Base-by-base conservation (phyloP, 1,140 invertebrate species). In the Heliconius congener region DNA sequence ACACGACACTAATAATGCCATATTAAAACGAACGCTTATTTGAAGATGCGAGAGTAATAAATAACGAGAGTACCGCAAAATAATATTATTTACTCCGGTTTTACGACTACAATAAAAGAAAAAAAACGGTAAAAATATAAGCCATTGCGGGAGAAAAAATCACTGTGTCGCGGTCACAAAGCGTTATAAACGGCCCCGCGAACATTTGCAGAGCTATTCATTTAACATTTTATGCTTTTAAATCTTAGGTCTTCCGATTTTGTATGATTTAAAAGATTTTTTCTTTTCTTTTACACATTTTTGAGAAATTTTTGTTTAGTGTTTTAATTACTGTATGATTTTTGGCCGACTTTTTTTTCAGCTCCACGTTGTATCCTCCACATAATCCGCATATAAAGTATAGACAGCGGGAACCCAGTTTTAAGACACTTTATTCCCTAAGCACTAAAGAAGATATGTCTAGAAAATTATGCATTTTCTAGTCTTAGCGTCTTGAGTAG, bases 151-250 rank as follows among this genome's bases (percentile, higher is more conserved):
- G 73, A 52, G 34, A 74, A 74, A 74, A 74, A 74, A 74, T 74
- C 73, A 74, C 73, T 74, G 73, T 74, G 50, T 74, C 73, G 73
- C 34, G 73, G 73, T 55, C 73, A 74, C 73, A 74, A 74, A 74
- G 73, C 73, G 73, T 74, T 50, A 74, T 74, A 74, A 74, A 74
- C 46, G 73, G 46, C 73, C 42, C 16, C 73, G 73, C 73, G 73
- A 74, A 74, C 73, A 34, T 74, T 74, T 74, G 30, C 73, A 50
- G 30, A 74, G 73, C 42, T 50, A 74, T 74, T 74, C 73, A 55
- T 50, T 72, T 72, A 72, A 16, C 73, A 74, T 74, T 74, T 74
- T 74, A n/a, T 74, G 30, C 50, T 18, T 74, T 74, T 55, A 55
- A 74, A 30, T 74, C 50, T 39, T 18, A 76, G 37, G 71, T 72